Conservation (phyloP, 1,140 invertebrate species). For the Scaptomyza graminum region DNA sequence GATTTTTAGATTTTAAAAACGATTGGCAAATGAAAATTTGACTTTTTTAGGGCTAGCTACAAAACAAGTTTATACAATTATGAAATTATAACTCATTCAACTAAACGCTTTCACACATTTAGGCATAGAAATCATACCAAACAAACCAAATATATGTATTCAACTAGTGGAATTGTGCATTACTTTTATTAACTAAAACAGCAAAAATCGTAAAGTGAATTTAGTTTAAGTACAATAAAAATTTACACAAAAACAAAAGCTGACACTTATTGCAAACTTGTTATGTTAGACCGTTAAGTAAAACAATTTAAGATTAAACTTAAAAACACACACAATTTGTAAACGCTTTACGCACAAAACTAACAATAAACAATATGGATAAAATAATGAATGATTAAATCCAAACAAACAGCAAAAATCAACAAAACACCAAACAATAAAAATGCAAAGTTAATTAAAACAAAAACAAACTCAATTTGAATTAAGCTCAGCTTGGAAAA, state of each 20-base stretch:
- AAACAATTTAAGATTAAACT: slow-evolving; percentile 49
- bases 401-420: slow-evolving; percentile 22
- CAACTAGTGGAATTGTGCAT: slow-evolving; percentile 53
- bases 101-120: slow-evolving; percentile 46
- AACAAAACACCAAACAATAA: slow-evolving; percentile 54
- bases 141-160: slow-evolving; percentile 23
- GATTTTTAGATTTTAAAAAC: slow-evolving; percentile 75
- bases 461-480: slow-evolving; percentile 1
- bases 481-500: neutral
- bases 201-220: slow-evolving; percentile 24
- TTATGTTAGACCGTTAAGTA: slow-evolving; percentile 60
- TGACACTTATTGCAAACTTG: slow-evolving; percentile 65
- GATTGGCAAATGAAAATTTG: slow-evolving; percentile 28
- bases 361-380: slow-evolving; percentile 2
- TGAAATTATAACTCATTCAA: slow-evolving; percentile 44
- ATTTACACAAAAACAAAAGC: neutral
- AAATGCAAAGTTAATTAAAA: slow-evolving; percentile 78
- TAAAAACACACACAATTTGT: slow-evolving; percentile 56
- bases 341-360: slow-evolving; percentile 62
- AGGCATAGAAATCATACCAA: slow-evolving; percentile 51
- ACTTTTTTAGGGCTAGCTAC: slow-evolving; percentile 17
- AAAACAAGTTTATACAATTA: slow-evolving; percentile 30
- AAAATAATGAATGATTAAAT: slow-evolving; percentile 2
- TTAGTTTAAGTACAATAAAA: slow-evolving; percentile 69
- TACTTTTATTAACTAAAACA: slow-evolving; percentile 52